These are phyloP conservation scores for Dolichopus griseipennis DNA, from an alignment of 2,888 invertebrate genomes.

Conservation along the genomic window DNA sequence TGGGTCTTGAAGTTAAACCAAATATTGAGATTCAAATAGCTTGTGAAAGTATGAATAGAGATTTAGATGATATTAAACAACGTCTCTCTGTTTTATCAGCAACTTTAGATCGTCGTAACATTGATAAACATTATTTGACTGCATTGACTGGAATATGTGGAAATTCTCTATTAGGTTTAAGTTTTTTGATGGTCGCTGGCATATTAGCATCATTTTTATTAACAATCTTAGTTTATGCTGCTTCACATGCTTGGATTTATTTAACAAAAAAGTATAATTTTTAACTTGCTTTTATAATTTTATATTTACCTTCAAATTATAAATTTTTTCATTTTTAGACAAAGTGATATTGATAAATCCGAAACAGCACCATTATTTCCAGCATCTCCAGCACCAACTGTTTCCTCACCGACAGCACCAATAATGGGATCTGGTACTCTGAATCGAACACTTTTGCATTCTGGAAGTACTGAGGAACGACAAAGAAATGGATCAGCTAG, in stretches of 20 bases:
- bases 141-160: conserved; percentile 75
- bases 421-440: conserved; percentile 37
- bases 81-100: conserved; percentile 47
- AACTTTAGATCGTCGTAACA: conserved; percentile 70
- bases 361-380: conserved; percentile 44
- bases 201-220: conserved; percentile 79
- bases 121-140: conserved; percentile 72
- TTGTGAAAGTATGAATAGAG: conserved; percentile 37
- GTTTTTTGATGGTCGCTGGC: conserved; percentile 81
- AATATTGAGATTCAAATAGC: conserved; percentile 38
- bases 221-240: conserved; percentile 85
- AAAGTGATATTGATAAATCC: conserved; percentile 40
- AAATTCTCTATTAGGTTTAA: conserved; percentile 69
- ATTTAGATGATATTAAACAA: conserved; percentile 40
- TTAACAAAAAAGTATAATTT: conserved; percentile 69
- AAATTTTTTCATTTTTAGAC: conserved; percentile 25
- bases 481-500: conserved; percentile 39
- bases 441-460: conserved; percentile 41
- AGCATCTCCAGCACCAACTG: conserved; percentile 36
- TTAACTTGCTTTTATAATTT: neutral
- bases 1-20: conserved; percentile 42
- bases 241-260: conserved; percentile 95
- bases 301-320: conserved; percentile 4
- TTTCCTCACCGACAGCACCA: conserved; percentile 40
- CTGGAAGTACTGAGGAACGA: conserved; percentile 23